phyloP scores from a whole-genome alignment of 2,888 invertebrate genomes.

The Clivina fossor region DNA sequence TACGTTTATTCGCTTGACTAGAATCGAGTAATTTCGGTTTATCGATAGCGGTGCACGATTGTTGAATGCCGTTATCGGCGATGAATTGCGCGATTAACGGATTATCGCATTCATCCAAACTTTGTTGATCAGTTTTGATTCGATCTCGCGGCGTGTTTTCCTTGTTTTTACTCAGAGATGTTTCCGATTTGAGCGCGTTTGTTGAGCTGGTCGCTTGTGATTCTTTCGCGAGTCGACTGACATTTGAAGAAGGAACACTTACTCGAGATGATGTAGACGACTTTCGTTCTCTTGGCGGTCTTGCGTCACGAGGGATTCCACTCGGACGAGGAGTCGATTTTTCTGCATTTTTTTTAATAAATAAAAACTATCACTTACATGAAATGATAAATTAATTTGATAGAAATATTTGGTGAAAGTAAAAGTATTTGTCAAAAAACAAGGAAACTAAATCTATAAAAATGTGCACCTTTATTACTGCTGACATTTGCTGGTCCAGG shows the following conservation, averaged over 20 bases:
- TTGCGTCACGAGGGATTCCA: constrained; percentile 9
- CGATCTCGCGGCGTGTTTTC: constrained; percentile 16
- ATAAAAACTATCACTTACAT: no score
- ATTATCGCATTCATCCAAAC: constrained; percentile 40
- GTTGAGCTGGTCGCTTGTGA: constrained; percentile 37
- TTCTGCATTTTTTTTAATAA: background rate
- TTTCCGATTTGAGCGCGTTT: constrained; percentile 37
- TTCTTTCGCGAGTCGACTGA: constrained; percentile 17
- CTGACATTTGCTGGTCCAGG: constrained; percentile 49
- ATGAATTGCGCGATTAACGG: constrained; percentile 49
- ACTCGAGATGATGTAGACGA: constrained; percentile 12
- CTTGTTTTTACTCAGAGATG: constrained; percentile 23
- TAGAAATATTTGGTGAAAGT: no score
- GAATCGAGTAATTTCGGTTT: constrained; percentile 23
- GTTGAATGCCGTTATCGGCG: constrained; percentile 45
- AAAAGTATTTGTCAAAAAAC: no score
- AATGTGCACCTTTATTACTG: constrained; percentile 35
- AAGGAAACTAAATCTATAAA: no score
- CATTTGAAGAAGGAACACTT: constrained; percentile 19
- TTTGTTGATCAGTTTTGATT: constrained; percentile 26
- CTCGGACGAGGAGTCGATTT: constrained; percentile 6
- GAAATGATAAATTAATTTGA: no score
- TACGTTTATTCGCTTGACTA: constrained; percentile 34
- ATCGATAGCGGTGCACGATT: background rate
- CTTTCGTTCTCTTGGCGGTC: constrained; percentile 15